These are phyloP conservation scores for Clostera curtula DNA, from an alignment of 2,888 invertebrate species.

Conservation along the genomic window DNA sequence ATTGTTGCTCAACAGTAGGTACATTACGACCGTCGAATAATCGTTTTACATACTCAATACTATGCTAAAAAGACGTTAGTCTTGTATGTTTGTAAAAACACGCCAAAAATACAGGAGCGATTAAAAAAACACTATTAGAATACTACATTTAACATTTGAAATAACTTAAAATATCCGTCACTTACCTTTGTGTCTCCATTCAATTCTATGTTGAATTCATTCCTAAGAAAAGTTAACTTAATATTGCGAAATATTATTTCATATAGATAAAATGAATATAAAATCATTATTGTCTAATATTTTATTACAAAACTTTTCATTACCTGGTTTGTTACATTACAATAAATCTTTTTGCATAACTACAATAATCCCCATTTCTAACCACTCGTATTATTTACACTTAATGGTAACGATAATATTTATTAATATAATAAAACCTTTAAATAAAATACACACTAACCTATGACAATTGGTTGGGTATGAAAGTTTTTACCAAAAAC, in stretches of 20 bases:
- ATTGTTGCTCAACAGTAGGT: too few species aligned
- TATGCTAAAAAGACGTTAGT: too few species aligned
- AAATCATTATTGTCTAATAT: slow-evolving; percentile 39
- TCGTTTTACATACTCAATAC: too few species aligned
- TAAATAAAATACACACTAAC: slow-evolving; percentile 53
- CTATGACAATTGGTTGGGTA: slow-evolving; percentile 62
- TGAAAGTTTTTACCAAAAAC: slow-evolving; percentile 62
- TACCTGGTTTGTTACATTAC: slow-evolving; percentile 36
- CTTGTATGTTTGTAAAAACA: too few species aligned
- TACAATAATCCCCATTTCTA: slow-evolving; percentile 45
- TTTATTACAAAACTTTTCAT: slow-evolving; percentile 58
- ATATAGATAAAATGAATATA: slow-evolving; percentile 28
- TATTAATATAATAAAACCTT: slow-evolving; percentile 42
- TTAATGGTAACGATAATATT: slow-evolving; percentile 59
- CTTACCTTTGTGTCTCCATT: too few species aligned
- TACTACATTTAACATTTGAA: too few species aligned
- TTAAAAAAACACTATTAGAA: too few species aligned
- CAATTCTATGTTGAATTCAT: too few species aligned
- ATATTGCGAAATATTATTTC: slow-evolving; percentile 1
- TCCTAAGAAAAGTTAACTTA: too few species aligned
- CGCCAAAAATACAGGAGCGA: too few species aligned
- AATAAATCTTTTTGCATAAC: slow-evolving; percentile 36
- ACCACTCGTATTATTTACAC: slow-evolving; percentile 44
- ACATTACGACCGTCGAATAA: too few species aligned
- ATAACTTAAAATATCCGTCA: too few species aligned